Base-by-base conservation (phyloP, 2,113 vertebrate genomes). In the Pseudopodoces humilis region DNA sequence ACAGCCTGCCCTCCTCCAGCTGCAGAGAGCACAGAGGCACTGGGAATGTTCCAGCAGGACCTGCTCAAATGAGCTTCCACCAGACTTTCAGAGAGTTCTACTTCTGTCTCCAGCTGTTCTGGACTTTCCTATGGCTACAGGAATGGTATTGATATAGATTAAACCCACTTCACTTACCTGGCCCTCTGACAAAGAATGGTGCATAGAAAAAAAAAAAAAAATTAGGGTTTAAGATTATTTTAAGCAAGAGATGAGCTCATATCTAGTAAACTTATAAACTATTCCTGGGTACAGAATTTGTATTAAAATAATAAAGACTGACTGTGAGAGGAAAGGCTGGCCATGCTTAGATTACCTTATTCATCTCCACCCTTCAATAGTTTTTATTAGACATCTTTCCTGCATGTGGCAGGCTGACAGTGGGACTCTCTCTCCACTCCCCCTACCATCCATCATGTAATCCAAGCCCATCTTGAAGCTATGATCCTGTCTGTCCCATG, bases 391-490 rank as follows among this genome's bases (percentile, higher is more conserved):
- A 25, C 80, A 72, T 80, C 65, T 86, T 44, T 47, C 52, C 82
- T 74, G 76, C 68, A 30, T 8, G 5, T 31, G 43, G 78, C 91
- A 91, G 63, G 16, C 78, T 85, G 39, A 65, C 63, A 88, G 55
- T 7, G 44, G 35, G 27, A 25, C 68, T 75, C 52, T 24, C 58
- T 33, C 62, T 56, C 33, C 52, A 50, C 62, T 47, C 68, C 25
- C 67, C 67, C 75, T 35, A 5, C 35, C 86, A 67, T 47, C 88
- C 72, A 25, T 59, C 80, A 22, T 4, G 37, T 56, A 81, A 92
- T 49, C 68, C 86, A 77, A 86, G n/a, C 88, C 92, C 90, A 93
- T 90, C 80, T 37, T 88, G 88, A 82, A 96, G 94, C 86, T 84
- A 47, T 88, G 90, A 88, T 88, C 37, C 20, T 67, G 88, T 77